Conservation (phyloP, 2,888 invertebrate species). For the Onthophagus sagittarius region DNA sequence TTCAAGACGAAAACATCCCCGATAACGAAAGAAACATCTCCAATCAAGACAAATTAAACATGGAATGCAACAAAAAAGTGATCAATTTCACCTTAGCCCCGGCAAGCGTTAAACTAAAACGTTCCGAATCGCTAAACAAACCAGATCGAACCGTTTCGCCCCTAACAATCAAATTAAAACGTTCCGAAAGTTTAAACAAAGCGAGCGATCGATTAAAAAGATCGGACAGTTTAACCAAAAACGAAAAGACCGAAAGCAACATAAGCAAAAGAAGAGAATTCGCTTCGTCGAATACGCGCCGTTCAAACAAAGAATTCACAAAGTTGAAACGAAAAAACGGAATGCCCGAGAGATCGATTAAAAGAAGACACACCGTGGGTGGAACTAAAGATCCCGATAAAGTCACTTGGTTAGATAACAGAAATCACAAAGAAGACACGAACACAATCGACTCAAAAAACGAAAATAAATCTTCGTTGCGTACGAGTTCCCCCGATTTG, state of each 20-base stretch:
- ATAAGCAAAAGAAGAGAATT: constrained; percentile 68
- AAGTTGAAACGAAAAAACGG: constrained; percentile 73
- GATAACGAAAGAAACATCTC: constrained; percentile 43
- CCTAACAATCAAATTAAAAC: constrained; percentile 49
- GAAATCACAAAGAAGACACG: constrained; percentile 50
- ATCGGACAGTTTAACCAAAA: constrained; percentile 65
- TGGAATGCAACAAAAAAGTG: constrained; percentile 23
- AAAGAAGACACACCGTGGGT: constrained; percentile 87
- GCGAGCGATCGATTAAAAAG: constrained; percentile 53
- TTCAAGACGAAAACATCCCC: constrained; percentile 36
- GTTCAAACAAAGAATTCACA: constrained; percentile 53
- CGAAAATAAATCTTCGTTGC: constrained; percentile 52
- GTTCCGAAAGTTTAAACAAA: constrained; percentile 63
- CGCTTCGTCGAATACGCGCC: constrained; percentile 41
- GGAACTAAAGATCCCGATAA: constrained; percentile 85
- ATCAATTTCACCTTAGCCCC: constrained; percentile 30
- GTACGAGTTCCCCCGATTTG: constrained; percentile 61
- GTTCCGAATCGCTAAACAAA: constrained; percentile 61
- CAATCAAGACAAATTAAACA: constrained; percentile 32
- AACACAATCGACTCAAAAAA: constrained; percentile 35
- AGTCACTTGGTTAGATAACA: constrained; percentile 56
- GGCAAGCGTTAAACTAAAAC: constrained; percentile 46
- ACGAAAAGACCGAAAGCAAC: constrained; percentile 75
- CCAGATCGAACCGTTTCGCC: constrained; percentile 51
- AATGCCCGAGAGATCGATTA: constrained; percentile 77